These are phyloP conservation scores for Taxidea taxus DNA, from an alignment of 2,113 vertebrate species.

Conservation along the genomic window DNA sequence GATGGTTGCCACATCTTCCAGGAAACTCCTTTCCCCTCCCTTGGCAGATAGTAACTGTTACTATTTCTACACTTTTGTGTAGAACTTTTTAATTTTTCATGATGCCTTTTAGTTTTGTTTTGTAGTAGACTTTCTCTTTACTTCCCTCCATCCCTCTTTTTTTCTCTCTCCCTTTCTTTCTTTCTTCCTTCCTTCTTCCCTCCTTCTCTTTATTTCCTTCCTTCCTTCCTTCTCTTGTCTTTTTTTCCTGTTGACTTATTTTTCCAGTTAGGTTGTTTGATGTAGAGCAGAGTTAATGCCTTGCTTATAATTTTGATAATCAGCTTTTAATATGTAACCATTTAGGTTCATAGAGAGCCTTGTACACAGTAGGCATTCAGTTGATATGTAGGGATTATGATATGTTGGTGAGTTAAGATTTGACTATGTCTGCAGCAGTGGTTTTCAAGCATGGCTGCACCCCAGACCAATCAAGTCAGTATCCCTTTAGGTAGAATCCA, in stretches of 20 bases:
- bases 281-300: not conserved
- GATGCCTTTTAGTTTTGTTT: not conserved
- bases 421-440: not conserved
- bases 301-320: conserved; percentile 32
- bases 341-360: not conserved
- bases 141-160: not conserved
- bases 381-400: not conserved
- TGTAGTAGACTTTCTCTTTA: not conserved
- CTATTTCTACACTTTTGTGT: not conserved
- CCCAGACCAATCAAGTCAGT: not conserved
- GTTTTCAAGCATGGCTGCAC: not conserved
- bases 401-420: not conserved
- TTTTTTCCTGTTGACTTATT: not conserved
- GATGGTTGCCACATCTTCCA: not conserved
- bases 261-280: not conserved
- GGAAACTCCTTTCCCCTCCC: not conserved
- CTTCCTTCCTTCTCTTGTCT: not conserved
- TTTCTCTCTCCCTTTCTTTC: too few relatives aligned
- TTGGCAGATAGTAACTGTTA: not conserved
- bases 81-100: conserved; percentile 2
- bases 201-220: not conserved
- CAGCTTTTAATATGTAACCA: not conserved
- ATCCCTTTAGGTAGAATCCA: not conserved
- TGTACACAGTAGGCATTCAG: not conserved
- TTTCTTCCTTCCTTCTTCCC: not conserved